Conservation (phyloP, 2,797 vertebrate species). For the Chelonia mydas region DNA sequence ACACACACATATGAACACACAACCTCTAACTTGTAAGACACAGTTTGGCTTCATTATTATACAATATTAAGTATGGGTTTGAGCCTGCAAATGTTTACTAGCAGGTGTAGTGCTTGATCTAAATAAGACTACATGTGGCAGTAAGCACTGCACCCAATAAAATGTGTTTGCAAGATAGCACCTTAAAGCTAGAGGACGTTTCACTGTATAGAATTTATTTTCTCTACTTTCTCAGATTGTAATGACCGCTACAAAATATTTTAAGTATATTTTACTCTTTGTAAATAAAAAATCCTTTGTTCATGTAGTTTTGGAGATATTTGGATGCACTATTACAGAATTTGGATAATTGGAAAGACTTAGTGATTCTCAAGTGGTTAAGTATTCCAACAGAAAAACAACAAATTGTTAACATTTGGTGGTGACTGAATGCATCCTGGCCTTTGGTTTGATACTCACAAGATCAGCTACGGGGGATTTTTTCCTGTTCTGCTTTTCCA, state of each 20-base stretch:
- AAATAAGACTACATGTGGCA: neutral
- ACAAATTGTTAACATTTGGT: neutral
- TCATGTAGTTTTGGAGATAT: neutral
- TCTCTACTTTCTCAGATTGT: neutral
- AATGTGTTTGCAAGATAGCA: neutral
- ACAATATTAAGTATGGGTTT: neutral
- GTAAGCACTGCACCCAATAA: neutral
- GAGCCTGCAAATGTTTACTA: neutral
- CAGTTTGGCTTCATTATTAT: neutral
- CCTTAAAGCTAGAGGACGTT: neutral
- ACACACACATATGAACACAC: neutral
- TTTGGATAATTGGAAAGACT: conserved; percentile 13
- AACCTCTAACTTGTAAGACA: neutral
- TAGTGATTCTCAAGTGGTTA: neutral
- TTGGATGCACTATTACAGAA: neutral
- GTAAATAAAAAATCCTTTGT: neutral
- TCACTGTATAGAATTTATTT: neutral
- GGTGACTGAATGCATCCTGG: neutral
- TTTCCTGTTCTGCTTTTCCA: conserved; percentile 99
- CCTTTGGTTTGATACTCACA: conserved; percentile 79
- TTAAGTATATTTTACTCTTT: neutral
- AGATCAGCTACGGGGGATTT: conserved; percentile 98
- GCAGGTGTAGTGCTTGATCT: neutral
- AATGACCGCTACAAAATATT: neutral
- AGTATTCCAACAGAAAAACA: too few relatives aligned